These are phyloP conservation scores for Dicyrtomina minuta DNA, from an alignment of 2,888 invertebrate species.

Conservation along the genomic window DNA sequence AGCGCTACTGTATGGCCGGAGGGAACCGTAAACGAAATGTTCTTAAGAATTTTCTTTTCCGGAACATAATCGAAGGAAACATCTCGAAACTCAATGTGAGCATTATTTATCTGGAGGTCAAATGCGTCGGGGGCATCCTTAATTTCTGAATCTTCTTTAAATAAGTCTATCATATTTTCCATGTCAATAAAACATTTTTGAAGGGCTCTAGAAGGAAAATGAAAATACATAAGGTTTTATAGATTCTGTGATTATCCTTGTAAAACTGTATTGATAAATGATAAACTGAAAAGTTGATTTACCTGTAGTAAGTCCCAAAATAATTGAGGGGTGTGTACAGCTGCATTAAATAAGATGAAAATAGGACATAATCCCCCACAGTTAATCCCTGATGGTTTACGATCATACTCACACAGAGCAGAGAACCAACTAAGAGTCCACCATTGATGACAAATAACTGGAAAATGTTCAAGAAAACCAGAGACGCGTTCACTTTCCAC, in stretches of 20 bases:
- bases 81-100: constrained; percentile 82
- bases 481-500: constrained; percentile 68
- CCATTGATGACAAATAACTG: constrained; percentile 87
- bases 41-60: constrained; percentile 72
- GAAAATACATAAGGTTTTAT: background rate
- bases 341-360: constrained; percentile 91
- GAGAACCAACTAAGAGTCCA: constrained; percentile 81
- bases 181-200: constrained; percentile 98
- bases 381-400: constrained; percentile 68
- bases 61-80: constrained; percentile 86
- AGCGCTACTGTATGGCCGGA: constrained; percentile 83
- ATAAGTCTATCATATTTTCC: constrained; percentile 98
- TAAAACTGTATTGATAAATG: background rate
- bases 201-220: constrained; percentile 70
- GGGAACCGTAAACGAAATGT: constrained; percentile 75
- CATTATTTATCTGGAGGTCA: constrained; percentile 66
- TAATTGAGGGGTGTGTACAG: constrained; percentile 94
- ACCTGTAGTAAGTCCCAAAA: constrained; percentile 98
- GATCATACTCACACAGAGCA: constrained; percentile 86
- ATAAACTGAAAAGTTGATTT: too few relatives aligned
- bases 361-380: constrained; percentile 94
- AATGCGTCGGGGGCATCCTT: constrained; percentile 78
- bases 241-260: background rate
- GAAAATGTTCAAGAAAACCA: constrained; percentile 55
- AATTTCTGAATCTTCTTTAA: constrained; percentile 84